Base-by-base conservation (phyloP, 1,140 invertebrate genomes). In the Planococcus citri region DNA sequence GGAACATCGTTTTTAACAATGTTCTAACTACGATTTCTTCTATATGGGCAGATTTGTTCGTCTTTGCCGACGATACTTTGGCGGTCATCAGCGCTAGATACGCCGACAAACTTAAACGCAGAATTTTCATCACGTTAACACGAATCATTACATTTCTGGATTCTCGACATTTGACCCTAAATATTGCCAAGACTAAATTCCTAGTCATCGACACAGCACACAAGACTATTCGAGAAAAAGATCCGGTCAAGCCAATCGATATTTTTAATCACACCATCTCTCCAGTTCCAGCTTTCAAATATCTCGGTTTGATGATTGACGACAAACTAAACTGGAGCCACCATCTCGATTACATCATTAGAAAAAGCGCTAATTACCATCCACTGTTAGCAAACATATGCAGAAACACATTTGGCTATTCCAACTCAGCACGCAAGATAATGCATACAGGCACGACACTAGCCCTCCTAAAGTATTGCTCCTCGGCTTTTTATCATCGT, bases 1-100 rank as follows among this genome's bases (percentile, higher is more conserved):
- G 69, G 69, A 58, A 70, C 24, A 20, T 70, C 22, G 10, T 58
- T 12, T 22, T 57, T n/a, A n/a, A 70, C 51, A 21, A 70, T 12
- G n/a, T 22, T n/a, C 27, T 70, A 1, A 0, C 0, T n/a, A 51
- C 1, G 12, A n/a, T 51, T 21, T 17, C 22, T 12, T 33, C 17
- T 17, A 38, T 1, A 1, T 17, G 27, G 3, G 27, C 25, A 21
- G 3, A 17, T 24, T 57, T 20, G 3, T 17, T 24, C 2, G n/a
- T 3, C 6, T 70, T 57, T 27, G 69, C 69, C 2, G 69, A 70
- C 17, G 41, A 70, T 21, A 41, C 51, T 1, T 21, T 70, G 14
- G 22, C 57, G 20, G 1, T 70, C 14, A 51, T 70, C 10, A 9
- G 22, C 0, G 37, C 17, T 4, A n/a, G 21, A 4, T 58, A 4